Conservation (phyloP, 2,113 vertebrate species). For the Megatriorchis doriae region DNA sequence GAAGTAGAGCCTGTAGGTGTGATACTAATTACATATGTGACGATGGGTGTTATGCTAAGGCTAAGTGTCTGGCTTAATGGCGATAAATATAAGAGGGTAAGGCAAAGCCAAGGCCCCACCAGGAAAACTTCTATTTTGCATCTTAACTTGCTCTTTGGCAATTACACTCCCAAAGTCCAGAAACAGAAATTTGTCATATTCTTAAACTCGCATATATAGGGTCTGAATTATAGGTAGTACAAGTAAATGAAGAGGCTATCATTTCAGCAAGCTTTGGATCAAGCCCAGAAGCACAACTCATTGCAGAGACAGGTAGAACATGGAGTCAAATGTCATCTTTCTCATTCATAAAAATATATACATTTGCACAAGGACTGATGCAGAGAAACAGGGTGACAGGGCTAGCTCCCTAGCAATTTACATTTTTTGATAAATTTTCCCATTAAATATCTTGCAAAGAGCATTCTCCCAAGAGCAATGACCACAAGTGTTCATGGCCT, state of each 20-base stretch:
- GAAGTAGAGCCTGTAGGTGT: constrained; percentile 61
- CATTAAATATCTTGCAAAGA: background rate
- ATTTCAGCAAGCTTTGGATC: background rate
- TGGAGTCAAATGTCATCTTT: background rate
- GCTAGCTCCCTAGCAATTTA: background rate
- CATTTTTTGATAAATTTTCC: background rate
- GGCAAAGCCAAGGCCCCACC: constrained; percentile 11
- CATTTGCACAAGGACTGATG: background rate
- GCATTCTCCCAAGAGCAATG: background rate
- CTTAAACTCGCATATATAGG: background rate
- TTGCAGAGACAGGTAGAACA: background rate
- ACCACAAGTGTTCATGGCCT: background rate
- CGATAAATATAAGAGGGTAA: background rate
- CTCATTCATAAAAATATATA: background rate
- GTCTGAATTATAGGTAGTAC: background rate
- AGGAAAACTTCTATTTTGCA: background rate
- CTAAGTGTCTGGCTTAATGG: constrained; percentile 24
- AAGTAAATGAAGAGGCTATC: background rate
- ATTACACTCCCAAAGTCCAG: background rate
- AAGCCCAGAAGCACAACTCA: background rate
- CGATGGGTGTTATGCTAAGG: constrained; percentile 24
- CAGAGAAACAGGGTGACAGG: background rate
- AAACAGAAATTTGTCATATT: background rate
- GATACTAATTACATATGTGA: constrained; percentile 55
- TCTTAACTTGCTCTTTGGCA: background rate